Evolutionary conservation across 2,797 vertebrate species (phyloP).

Genomic region (Poeciliopsis infans): DNA sequence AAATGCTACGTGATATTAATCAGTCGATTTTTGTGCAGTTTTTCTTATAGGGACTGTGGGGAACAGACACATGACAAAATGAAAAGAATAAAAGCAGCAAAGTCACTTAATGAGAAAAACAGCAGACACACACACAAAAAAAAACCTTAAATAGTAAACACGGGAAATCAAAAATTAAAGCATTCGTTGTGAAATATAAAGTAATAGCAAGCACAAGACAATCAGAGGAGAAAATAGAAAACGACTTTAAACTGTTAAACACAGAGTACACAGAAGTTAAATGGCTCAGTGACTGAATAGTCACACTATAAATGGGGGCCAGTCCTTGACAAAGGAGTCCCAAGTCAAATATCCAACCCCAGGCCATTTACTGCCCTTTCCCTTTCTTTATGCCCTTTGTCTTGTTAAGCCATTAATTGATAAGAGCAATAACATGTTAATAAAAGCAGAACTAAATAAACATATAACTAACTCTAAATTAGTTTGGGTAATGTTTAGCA

Average conservation of each 20-base stretch:
- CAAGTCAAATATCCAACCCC: not conserved
- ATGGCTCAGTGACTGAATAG: not conserved
- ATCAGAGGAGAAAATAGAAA: not conserved
- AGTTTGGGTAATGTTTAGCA: not conserved
- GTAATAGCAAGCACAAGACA: not conserved
- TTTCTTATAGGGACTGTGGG: not conserved
- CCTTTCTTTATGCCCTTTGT: not conserved
- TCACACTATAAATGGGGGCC: not conserved
- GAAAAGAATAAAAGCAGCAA: not conserved
- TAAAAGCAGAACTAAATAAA: not conserved
- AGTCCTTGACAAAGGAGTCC: not conserved
- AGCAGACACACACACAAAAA: not conserved
- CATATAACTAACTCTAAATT: not conserved
- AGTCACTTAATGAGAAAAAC: not conserved
- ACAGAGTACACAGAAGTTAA: not conserved
- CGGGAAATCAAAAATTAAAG: not conserved
- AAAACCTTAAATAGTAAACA: not conserved
- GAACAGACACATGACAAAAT: not conserved
- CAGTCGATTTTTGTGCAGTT: not conserved
- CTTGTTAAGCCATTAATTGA: not conserved
- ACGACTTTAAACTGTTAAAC: not conserved
- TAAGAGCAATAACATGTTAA: not conserved
- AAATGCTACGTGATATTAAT: not conserved
- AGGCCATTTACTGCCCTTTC: not conserved
- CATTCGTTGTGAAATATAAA: not conserved